phyloP scores from a whole-genome alignment of 2,888 invertebrate species.

The Sabellastarte sp. region DNA sequence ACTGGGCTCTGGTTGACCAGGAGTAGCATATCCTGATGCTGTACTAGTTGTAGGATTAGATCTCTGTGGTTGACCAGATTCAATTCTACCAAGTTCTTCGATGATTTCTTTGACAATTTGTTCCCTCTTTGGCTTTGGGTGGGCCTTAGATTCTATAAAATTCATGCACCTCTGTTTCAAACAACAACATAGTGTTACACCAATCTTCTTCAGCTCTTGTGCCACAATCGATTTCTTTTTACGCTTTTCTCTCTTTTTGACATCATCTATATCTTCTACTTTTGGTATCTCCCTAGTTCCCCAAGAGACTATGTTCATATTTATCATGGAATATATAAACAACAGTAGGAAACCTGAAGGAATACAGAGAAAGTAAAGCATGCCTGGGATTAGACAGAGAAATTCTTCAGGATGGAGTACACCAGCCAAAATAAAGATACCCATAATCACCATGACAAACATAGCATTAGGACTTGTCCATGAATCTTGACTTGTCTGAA shows the following conservation, averaged over 20 bases:
- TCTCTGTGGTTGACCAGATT: slow-evolving; percentile 10
- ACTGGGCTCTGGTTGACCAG: not conserved
- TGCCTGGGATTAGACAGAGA: slow-evolving; percentile 40
- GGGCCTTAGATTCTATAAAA: slow-evolving; percentile 17
- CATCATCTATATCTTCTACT: slow-evolving; percentile 35
- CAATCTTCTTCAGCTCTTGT: slow-evolving; percentile 22
- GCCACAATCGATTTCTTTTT: slow-evolving; percentile 9
- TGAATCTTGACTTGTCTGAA: slow-evolving; percentile 65
- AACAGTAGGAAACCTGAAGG: slow-evolving; percentile 54
- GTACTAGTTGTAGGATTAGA: not conserved
- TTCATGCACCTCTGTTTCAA: slow-evolving; percentile 27
- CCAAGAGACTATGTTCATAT: slow-evolving; percentile 54
- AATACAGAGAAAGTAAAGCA: slow-evolving; percentile 52
- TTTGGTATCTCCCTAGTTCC: slow-evolving; percentile 54
- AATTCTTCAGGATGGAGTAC: slow-evolving; percentile 52
- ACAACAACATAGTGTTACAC: slow-evolving; percentile 28
- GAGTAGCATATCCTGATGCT: not conserved
- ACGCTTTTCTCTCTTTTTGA: slow-evolving; percentile 20
- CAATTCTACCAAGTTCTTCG: slow-evolving; percentile 26
- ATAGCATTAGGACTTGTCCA: slow-evolving; percentile 50
- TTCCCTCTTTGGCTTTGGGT: slow-evolving; percentile 19
- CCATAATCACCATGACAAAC: slow-evolving; percentile 40
- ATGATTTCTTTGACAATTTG: slow-evolving; percentile 32
- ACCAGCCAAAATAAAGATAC: slow-evolving; percentile 42
- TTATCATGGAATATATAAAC: slow-evolving; percentile 53